Percentiles rank a stretch among this genome's conserved stretches.
Conservation (phyloP, 1,140 invertebrate genomes). For the Ectropis grisescens region DNA sequence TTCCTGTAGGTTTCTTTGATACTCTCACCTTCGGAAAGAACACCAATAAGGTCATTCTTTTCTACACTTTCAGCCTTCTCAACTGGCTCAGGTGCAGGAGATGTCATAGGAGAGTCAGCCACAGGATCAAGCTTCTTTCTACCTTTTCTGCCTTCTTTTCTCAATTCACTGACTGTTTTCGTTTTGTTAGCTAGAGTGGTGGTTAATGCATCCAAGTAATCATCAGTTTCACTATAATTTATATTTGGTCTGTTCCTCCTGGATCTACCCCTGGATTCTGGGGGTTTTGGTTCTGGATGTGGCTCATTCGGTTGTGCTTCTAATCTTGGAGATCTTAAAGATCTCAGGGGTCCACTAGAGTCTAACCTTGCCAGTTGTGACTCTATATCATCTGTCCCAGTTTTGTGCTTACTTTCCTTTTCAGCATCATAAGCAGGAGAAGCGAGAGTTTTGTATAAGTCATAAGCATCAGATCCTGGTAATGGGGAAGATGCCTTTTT, state of each 20-base stretch:
- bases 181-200: slow-evolving; percentile 28
- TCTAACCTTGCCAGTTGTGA: slow-evolving; percentile 47
- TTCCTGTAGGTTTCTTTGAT: slow-evolving; percentile 31
- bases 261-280: slow-evolving; percentile 51
- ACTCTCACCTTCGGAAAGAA: slow-evolving; percentile 31
- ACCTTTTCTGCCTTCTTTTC: slow-evolving; percentile 44
- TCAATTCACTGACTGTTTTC: slow-evolving; percentile 51
- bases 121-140: slow-evolving; percentile 37
- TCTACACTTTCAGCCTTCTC: slow-evolving; percentile 30
- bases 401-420: slow-evolving; percentile 29
- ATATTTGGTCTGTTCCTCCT: slow-evolving; percentile 65
- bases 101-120: slow-evolving; percentile 15
- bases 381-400: slow-evolving; percentile 41
- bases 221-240: slow-evolving; percentile 69
- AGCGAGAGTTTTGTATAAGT: slow-evolving; percentile 62
- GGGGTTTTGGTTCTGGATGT: slow-evolving; percentile 51
- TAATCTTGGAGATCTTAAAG: slow-evolving; percentile 29
- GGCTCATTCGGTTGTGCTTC: slow-evolving; percentile 43
- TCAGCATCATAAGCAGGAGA: slow-evolving; percentile 43
- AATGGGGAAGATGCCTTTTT: slow-evolving; percentile 67
- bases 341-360: slow-evolving; percentile 27
- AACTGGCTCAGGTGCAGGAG: slow-evolving; percentile 18
- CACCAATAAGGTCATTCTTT: slow-evolving; percentile 46
- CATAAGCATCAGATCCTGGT: slow-evolving; percentile 64
- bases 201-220: slow-evolving; percentile 50